These are phyloP conservation scores for Drosophila baimaii DNA, from an alignment of 1,140 invertebrate genomes.

Conservation along the genomic window DNA sequence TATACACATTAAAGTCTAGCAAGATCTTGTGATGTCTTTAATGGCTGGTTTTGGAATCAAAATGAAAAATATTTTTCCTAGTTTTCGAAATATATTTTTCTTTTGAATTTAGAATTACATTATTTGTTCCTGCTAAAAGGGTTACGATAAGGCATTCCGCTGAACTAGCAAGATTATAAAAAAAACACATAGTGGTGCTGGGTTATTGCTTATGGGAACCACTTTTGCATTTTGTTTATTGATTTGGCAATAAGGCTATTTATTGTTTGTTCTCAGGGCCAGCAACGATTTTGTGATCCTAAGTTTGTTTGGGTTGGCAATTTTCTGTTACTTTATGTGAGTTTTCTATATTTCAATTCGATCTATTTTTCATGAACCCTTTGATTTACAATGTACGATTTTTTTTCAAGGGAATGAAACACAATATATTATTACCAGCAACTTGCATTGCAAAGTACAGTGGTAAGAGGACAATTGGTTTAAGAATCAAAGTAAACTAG, in stretches of 20 bases:
- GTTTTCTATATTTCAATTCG: background rate
- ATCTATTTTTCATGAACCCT: background rate
- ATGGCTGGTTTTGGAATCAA: background rate
- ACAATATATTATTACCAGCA: background rate
- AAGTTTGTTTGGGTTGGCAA: background rate
- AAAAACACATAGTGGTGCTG: background rate
- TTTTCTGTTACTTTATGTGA: no score
- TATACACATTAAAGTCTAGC: background rate
- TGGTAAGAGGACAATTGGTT: background rate
- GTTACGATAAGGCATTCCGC: conserved; percentile 11
- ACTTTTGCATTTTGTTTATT: conserved; percentile 13
- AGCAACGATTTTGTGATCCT: background rate
- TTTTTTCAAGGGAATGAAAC: background rate
- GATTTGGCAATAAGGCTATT: background rate
- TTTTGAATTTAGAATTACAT: background rate
- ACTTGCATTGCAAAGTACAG: background rate
- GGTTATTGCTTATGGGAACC: conserved; percentile 1
- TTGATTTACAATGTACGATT: background rate
- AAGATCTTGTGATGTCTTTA: background rate
- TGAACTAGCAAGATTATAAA: conserved; percentile 3
- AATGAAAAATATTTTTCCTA: background rate
- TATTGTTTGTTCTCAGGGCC: conserved; percentile 8
- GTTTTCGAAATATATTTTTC: background rate
- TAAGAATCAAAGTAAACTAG: background rate
- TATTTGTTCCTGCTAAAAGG: conserved; percentile 4